Evolutionary conservation across 2,797 vertebrate species (phyloP).

Genomic region (Dipus sagitta): DNA sequence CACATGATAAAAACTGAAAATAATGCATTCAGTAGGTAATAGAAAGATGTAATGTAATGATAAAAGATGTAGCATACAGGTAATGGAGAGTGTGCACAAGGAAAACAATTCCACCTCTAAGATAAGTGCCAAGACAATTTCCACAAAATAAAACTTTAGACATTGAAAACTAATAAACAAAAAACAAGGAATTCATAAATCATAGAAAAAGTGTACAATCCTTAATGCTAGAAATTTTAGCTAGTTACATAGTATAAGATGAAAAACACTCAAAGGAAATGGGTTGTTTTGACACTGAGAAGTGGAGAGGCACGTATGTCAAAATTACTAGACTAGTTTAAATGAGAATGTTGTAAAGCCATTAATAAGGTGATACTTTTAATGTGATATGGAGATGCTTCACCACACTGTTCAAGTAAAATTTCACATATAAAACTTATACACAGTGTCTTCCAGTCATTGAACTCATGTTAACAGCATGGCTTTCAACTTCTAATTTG

Average conservation of each 20-base stretch:
- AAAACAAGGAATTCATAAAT: neutral
- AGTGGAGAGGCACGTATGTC: neutral
- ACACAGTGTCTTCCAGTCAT: neutral
- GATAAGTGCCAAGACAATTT: neutral
- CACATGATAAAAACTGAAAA: neutral
- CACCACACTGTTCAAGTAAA: neutral
- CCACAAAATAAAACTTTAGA: neutral
- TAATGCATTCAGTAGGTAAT: neutral
- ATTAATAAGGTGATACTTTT: neutral
- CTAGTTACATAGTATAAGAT: neutral
- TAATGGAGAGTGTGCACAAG: neutral
- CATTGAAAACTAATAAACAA: slow-evolving; percentile 6
- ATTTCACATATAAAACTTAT: neutral
- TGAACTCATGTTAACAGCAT: neutral
- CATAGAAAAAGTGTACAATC: neutral
- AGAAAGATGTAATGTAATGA: neutral
- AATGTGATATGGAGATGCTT: slow-evolving; percentile 14
- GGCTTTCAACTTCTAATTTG: neutral
- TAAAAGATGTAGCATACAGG: neutral
- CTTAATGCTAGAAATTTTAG: slow-evolving; percentile 35
- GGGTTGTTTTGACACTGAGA: neutral
- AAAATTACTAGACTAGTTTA: slow-evolving; percentile 19
- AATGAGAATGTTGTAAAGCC: neutral
- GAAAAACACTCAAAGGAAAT: neutral
- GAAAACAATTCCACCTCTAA: neutral